These are phyloP conservation scores for Balaeniceps rex DNA, from an alignment of 2,113 vertebrate species.

Conservation along the genomic window DNA sequence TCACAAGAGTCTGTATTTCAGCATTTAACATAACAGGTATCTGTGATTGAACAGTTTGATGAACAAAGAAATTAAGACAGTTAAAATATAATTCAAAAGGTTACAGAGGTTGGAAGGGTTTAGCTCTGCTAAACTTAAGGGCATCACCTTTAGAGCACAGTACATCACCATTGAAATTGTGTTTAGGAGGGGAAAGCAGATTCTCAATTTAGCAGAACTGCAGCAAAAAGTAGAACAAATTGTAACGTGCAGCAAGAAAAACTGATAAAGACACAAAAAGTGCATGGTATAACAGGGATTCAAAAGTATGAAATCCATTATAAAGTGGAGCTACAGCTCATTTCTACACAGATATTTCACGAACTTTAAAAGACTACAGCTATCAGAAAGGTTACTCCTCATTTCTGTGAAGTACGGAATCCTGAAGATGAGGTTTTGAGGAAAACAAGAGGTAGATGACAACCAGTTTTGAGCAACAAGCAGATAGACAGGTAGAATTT, in stretches of 20 bases:
- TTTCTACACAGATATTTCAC: not conserved
- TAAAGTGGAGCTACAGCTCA: not conserved
- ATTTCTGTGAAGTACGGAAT: not conserved
- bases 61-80: not conserved
- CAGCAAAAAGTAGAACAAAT: not conserved
- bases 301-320: not conserved
- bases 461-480: not conserved
- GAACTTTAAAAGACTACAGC: not conserved
- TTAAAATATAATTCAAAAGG: not conserved
- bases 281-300: not conserved
- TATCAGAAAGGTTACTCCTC: not conserved
- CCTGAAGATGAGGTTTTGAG: not conserved
- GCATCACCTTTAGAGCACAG: not conserved
- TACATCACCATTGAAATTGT: not conserved
- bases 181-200: not conserved
- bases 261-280: not conserved
- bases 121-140: not conserved
- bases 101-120: not conserved
- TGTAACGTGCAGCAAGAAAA: not conserved
- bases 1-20: not conserved
- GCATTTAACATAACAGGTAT: not conserved
- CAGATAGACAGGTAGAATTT: not conserved
- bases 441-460: not conserved
- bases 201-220: not conserved
- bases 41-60: not conserved